Evolutionary conservation across 2,797 vertebrate genomes (phyloP), one percentile per base, ranked within the genome.

Genomic region (Enteromius anoplus): DNA sequence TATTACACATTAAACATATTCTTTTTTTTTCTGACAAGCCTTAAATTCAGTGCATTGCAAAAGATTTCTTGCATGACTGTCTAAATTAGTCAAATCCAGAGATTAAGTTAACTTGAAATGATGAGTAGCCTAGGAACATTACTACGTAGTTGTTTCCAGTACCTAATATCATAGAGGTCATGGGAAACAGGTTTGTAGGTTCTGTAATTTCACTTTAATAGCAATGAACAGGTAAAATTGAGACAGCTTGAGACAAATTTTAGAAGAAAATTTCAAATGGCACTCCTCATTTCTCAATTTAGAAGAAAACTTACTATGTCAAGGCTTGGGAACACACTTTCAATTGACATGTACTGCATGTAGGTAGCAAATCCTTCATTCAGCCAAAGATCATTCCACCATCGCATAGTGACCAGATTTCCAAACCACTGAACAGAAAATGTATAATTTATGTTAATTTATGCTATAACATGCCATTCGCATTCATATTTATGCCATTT

Each of bases 371-470:
- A 98, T 80, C 98, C 98, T 92, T 99, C 98, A 84, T 98, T 99
- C 60, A 99, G 93, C 97, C 98, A 99, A 37, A 99, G 91, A 90
- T 99, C 97, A 1, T 96, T 96, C 98, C 98, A 99, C 98, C 98
- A 99, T 47, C 94, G 93, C 97, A 99, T 98, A 21, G 98, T 99
- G 51, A 99, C 98, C 75, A 98, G 89, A 89, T 99, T 98, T 84
- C 98, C 98, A 94, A 99, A 99, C 98, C 98, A 99, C 98, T 99
- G 85, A 21, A 89, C 6, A 19, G 9, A 58, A 82, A 42, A 75
- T 42, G 3, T 3, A 45, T 45, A 3, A 34, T 15, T 45, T 17
- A 6, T 26, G 23, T 70, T 45, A 55, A 17, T 14, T 64, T 64
- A 32, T 3, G 14, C 60, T 64, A 64, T 32, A 32, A 32, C 32